These are phyloP conservation scores for Tachina fera DNA, from an alignment of 2,888 invertebrate genomes.

Conservation along the genomic window DNA sequence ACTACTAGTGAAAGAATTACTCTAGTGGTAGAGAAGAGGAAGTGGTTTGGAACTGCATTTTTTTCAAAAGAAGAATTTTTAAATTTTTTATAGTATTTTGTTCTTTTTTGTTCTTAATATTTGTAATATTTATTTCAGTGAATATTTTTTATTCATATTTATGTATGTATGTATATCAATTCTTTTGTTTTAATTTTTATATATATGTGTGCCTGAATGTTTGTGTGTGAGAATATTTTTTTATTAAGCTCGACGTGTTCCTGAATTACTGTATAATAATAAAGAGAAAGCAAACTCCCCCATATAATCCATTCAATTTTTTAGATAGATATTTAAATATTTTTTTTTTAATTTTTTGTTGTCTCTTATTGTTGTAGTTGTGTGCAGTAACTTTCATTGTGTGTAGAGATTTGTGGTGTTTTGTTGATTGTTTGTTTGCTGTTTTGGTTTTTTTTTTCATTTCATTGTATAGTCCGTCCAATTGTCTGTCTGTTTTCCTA, in stretches of 20 bases:
- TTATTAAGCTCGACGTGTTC: conserved; percentile 26
- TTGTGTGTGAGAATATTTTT: conserved; percentile 25
- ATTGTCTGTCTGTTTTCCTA: conserved; percentile 7
- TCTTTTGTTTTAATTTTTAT: conserved; percentile 57
- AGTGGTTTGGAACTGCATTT: conserved; percentile 38
- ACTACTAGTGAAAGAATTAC: conserved; percentile 59
- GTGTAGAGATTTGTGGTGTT: conserved; percentile 61
- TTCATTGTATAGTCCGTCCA: neutral
- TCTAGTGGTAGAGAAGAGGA: neutral
- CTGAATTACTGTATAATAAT: conserved; percentile 50
- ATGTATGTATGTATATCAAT: too few relatives aligned
- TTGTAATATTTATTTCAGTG: conserved; percentile 63
- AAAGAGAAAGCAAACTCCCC: conserved; percentile 3
- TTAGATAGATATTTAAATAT: too few relatives aligned
- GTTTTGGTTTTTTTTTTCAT: neutral
- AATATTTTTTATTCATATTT: conserved; percentile 42
- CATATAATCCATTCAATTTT: conserved; percentile 44
- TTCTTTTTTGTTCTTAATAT: conserved; percentile 45
- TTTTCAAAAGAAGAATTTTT: neutral
- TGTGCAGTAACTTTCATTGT: conserved; percentile 51
- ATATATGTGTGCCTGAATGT: neutral
- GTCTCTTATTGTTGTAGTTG: conserved; percentile 41
- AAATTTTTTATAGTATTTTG: neutral
- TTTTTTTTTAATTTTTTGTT: conserved; percentile 22
- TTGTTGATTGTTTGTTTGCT: conserved; percentile 52